Evolutionary conservation across 2,797 vertebrate genomes (phyloP), one percentile per base, ranked within the genome.

Genomic region (Helicolenus hilgendorfi): DNA sequence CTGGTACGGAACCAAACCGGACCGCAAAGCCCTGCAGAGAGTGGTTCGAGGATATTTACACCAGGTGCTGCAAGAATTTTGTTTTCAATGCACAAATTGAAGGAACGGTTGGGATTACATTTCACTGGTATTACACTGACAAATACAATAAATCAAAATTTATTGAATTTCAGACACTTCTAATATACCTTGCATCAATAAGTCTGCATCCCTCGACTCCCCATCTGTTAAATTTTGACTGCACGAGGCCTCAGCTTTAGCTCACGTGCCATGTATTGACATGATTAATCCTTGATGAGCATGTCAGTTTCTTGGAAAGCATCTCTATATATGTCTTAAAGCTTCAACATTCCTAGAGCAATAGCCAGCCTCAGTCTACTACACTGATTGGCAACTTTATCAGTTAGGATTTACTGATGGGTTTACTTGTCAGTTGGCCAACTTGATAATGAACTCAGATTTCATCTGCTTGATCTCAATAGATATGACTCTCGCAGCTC

Each of bases 291-390:
- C 45, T 53, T 73, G 45, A 74, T 65, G 63, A 64, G 11, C 4
- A 33, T 73, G 83, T 81, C 83, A 83, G 80, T 81, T 89, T 87
- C 86, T 87, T 35, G 59, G 75, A 58, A 87, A 74, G 9, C 6
- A 41, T 72, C 62, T 31, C 10, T 11, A 27, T 77, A 71, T 72
- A n/a, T 65, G 65, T 71, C 15, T 60, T 27, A 29, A 11, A 70
- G 45, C 1, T 11, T 3, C 9, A 45, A 74, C 27, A 63, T 70
- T 79, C 11, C 59, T 49, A 3, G 2, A 13, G 26, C 69, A 27
- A 26, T 11, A 71, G 36, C 11, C 11, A 64, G 35, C 24, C 15
- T 24, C 56, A 20, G 18, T 69, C 13, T 18, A 27, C n/a, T 4
- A 29, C 69, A 45, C 59, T 62, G 14, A 49, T 41, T 63, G 31